These are phyloP conservation scores for Sanderia malayensis DNA, from an alignment of 30 jellyfish, hydroid and myxozoan genomes.

Conservation along the genomic window DNA sequence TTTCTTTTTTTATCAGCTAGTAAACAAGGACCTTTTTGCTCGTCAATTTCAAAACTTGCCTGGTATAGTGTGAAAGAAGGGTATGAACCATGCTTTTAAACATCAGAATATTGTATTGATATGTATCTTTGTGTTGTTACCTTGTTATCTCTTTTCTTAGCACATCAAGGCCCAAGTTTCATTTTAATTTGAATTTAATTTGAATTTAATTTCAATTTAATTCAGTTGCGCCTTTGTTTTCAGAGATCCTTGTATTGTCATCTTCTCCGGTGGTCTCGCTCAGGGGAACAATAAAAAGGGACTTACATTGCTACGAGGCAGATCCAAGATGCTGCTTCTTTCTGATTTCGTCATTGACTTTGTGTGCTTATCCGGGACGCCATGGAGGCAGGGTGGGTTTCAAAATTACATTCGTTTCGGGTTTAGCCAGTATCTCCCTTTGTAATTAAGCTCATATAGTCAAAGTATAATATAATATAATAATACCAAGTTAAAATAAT, in stretches of 20 bases:
- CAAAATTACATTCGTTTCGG: no score
- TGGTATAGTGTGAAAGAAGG: constrained; percentile 83
- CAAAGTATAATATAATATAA: no score
- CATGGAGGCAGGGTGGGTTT: constrained; percentile 72
- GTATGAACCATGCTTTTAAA: constrained; percentile 14
- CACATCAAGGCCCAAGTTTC: no score
- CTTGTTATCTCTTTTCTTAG: neutral
- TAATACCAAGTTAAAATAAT: no score
- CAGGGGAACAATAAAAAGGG: constrained; percentile 85
- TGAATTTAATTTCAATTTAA: no score
- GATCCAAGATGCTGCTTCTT: constrained; percentile 81
- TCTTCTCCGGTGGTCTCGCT: constrained; percentile 94
- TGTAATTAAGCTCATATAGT: no score
- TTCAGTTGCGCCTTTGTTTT: constrained; percentile 28
- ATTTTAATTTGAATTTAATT: no score
- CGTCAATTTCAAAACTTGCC: constrained; percentile 58
- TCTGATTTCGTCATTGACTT: constrained; percentile 84
- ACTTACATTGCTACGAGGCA: constrained; percentile 78
- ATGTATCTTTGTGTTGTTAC: no score
- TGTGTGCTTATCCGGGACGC: constrained; percentile 63
- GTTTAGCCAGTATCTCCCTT: no score
- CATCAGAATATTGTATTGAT: no score
- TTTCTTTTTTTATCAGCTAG: constrained; percentile 28
- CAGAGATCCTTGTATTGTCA: constrained; percentile 68
- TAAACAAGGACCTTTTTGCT: constrained; percentile 41